Evolutionary conservation across 2,888 invertebrate genomes (phyloP), one percentile per base, ranked within the genome.

Genomic region (Scaptodrosophila latifasciaeformis): DNA sequence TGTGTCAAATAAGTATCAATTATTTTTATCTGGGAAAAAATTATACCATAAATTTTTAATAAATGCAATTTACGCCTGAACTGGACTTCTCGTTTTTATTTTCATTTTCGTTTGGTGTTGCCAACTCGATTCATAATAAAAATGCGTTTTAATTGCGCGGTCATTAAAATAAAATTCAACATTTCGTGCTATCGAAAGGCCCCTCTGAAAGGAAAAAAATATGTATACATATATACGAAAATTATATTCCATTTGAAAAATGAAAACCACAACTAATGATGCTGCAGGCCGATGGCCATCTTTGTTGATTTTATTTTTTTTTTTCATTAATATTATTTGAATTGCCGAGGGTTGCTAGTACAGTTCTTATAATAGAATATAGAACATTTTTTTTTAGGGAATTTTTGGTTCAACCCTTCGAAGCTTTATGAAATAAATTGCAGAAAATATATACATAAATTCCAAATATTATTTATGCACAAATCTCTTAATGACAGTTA

Each of bases 401-500:
- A n/a, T n/a, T n/a, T n/a, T n/a, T n/a, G n/a, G n/a, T n/a, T n/a
- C n/a, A n/a, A n/a, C n/a, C n/a, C n/a, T n/a, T n/a, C n/a, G n/a
- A n/a, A n/a, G n/a, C n/a, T n/a, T n/a, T n/a, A n/a, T n/a, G n/a
- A n/a, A n/a, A n/a, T n/a, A n/a, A n/a, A n/a, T n/a, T n/a, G n/a
- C n/a, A n/a, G n/a, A n/a, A n/a, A n/a, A n/a, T 24, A 24, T 5
- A 24, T 24, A 24, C 24, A 24, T 24, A 24, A 37, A 37, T 6
- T 17, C 10, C 5, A 65, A 51, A 54, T 48, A 60, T 49, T 57
- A 69, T 66, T 68, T 54, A 68, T 60, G 61, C 42, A 35, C 49
- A 57, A 47, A 54, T 67, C 60, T 54, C 46, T 63, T 60, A 63
- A 63, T 70, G 63, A 60, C 63, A 59, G 60, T 56, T 54, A 70